Conservation (phyloP, 2,113 vertebrate genomes). For the Nesogale talazaci region DNA sequence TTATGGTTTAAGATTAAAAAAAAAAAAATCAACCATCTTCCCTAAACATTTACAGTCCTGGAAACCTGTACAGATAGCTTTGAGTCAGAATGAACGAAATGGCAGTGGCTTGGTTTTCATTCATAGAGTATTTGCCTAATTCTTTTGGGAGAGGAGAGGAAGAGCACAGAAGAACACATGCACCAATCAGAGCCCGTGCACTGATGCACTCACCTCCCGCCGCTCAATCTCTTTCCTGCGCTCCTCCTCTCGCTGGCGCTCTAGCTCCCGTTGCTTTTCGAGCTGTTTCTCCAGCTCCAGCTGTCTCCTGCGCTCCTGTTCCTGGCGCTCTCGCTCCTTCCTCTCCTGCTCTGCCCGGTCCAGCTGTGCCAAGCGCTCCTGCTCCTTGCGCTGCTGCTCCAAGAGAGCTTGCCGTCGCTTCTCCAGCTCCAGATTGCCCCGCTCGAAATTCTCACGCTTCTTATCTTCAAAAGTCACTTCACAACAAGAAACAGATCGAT, state of each 20-base stretch:
- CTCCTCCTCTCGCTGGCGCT: constrained; percentile 91
- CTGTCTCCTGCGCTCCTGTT: constrained; percentile 95
- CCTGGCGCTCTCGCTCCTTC: constrained; percentile 94
- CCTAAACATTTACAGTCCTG: neutral
- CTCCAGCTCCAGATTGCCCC: constrained; percentile 97
- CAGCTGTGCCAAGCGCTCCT: constrained; percentile 94
- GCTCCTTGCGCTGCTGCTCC: constrained; percentile 97
- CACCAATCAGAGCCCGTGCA: rapidly evolving
- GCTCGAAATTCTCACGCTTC: constrained; percentile 98
- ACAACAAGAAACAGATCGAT: neutral
- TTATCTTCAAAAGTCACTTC: constrained; percentile 98
- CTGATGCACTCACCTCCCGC: constrained; percentile 90
- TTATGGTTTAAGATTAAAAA: neutral
- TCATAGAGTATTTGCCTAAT: rapidly evolving
- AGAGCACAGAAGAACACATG: rapidly evolving
- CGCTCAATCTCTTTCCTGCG: constrained; percentile 93
- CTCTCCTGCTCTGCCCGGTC: constrained; percentile 95
- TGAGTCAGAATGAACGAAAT: neutral
- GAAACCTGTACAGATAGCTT: too few relatives aligned
- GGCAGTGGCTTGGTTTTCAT: too few relatives aligned
- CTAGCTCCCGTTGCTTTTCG: constrained; percentile 91
- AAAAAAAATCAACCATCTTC: neutral
- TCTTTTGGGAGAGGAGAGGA: neutral
- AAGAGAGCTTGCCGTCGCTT: constrained; percentile 95
- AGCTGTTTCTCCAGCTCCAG: constrained; percentile 95